Percentiles rank a stretch among this genome's conserved stretches.
Conservation (phyloP, 2,113 vertebrate species). For the Ameiurus melas region DNA sequence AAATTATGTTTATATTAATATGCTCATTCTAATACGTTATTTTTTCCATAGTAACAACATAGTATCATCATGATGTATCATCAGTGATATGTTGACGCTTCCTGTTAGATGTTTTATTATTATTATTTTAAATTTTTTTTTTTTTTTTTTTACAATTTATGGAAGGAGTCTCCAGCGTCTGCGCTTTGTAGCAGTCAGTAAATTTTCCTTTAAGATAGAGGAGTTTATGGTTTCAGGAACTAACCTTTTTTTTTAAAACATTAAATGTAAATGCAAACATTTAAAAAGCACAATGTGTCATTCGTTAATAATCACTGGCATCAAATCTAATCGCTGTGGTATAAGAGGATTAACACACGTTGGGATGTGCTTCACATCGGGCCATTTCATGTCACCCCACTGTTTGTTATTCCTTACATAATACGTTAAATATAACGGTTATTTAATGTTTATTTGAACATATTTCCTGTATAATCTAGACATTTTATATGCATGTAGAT, state of each 20-base stretch:
- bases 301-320: background rate
- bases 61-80: background rate
- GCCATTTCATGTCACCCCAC: background rate
- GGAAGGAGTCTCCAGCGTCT: background rate
- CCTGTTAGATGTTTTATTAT: background rate
- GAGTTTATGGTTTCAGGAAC: background rate
- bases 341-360: background rate
- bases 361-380: background rate
- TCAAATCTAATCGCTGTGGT: background rate
- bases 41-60: constrained; percentile 2
- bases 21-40: background rate
- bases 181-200: background rate
- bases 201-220: too few species aligned
- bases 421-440: background rate
- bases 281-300: background rate
- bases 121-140: background rate
- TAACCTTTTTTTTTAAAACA: background rate
- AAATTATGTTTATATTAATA: background rate
- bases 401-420: background rate
- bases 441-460: background rate
- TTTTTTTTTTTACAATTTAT: background rate
- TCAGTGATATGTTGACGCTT: background rate
- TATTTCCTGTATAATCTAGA: background rate
- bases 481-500: background rate
- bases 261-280: background rate